Base-by-base conservation (phyloP, 2,113 vertebrate species). In the Lates calcarifer region DNA sequence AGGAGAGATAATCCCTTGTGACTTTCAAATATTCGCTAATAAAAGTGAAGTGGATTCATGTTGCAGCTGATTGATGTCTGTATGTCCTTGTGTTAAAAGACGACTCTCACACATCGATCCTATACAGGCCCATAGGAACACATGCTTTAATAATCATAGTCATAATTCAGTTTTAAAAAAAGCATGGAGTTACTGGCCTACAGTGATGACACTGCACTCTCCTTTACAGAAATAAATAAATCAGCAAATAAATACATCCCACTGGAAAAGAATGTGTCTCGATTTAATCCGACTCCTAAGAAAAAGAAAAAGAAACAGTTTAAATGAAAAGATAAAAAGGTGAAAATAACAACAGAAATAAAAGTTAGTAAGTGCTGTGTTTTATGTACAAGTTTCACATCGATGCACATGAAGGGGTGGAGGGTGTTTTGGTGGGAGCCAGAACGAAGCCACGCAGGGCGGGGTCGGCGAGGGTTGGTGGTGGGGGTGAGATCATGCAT, bases 71-170 rank as follows among this genome's bases (percentile, higher is more conserved):
- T 14, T 64, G 56, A 20, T 37, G 47, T 64, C 45, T 82, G 37
- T 49, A n/a, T 70, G 65, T 83, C 53, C 55, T 66, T 83, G 31
- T 53, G 65, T 47, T 20, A 80, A 93, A 82, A 79, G 51, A 92
- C 33, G 71, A 85, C 39, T 72, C 87, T 1, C 58, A 94, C 82
- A 87, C 82, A 72, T 35, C 17, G 61, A 77, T 76, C 18, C 76
- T 83, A 69, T 81, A 79, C 88, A 89, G 91, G 90, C 88, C 88
- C 85, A 63, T 77, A 85, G 90, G 91, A 94, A 93, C 87, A 94
- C 95, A 95, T 95, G 94, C 95, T 94, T 93, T 93, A 91, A 90
- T 92, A 41, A 82, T 88, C 77, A 80, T 81, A 69, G 71, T 81
- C 83, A 79, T 47, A 83, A 82, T 64, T 82, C 68, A 77, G 33